Evolutionary conservation across 92 coral and sea anemone genomes (phyloP).

Genomic region (Anthopleura xanthogrammica): DNA sequence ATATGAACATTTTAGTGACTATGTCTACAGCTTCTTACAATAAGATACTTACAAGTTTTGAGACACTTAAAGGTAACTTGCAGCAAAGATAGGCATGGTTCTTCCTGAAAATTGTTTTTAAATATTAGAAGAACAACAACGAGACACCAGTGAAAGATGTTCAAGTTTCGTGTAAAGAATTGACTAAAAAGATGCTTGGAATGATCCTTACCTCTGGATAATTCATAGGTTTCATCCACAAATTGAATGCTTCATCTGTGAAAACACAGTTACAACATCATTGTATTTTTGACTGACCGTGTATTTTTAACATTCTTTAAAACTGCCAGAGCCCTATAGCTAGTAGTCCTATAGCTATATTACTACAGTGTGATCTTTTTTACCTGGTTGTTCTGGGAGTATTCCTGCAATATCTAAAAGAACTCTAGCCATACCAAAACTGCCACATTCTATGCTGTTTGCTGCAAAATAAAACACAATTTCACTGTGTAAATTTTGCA

Average conservation of each 20-base stretch:
- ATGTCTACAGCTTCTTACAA: not conserved
- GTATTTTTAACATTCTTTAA: not conserved
- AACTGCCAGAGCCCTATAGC: too few relatives aligned
- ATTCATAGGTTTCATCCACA: slow-evolving; percentile 73
- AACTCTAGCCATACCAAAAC: slow-evolving; percentile 47
- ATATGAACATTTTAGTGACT: not conserved
- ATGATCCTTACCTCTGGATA: slow-evolving; percentile 62
- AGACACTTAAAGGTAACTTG: slow-evolving; percentile 62
- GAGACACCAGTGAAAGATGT: not conserved
- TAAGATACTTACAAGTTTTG: slow-evolving; percentile 49
- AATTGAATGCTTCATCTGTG: slow-evolving; percentile 64
- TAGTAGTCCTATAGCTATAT: too few relatives aligned
- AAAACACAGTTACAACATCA: not conserved
- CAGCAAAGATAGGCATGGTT: slow-evolving; percentile 60
- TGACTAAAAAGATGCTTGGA: not conserved
- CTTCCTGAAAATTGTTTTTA: slow-evolving; percentile 54
- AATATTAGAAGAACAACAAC: not conserved
- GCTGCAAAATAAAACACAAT: not conserved
- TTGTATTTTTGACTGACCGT: too few relatives aligned
- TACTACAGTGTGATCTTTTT: too few relatives aligned
- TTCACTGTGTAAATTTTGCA: too few relatives aligned
- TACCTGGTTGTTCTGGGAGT: slow-evolving; percentile 51
- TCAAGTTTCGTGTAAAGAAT: not conserved
- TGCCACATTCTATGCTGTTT: not conserved
- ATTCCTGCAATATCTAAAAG: slow-evolving; percentile 38